Percentiles rank a stretch among this genome's conserved stretches.
phyloP scores from a whole-genome alignment of 2,113 vertebrate species.

The Fukomys damarensis region DNA sequence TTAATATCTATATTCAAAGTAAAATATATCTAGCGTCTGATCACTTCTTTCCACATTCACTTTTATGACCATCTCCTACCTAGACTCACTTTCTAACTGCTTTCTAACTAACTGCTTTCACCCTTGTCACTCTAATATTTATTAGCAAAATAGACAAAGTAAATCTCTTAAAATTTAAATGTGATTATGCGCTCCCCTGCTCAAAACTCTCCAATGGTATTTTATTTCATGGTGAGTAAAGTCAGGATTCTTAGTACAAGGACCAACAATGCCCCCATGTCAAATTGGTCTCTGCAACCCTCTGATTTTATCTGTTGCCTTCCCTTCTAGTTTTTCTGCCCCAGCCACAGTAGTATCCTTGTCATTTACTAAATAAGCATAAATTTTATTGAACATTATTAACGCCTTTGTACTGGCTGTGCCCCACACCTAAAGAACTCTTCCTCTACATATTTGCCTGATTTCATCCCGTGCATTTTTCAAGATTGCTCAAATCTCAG shows the following conservation, averaged over 20 bases:
- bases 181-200: neutral
- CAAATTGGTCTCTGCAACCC: neutral
- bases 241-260: neutral
- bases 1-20: neutral
- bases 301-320: neutral
- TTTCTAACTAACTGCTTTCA: neutral
- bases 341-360: neutral
- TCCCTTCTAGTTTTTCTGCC: neutral
- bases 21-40: neutral
- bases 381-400: neutral
- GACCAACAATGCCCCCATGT: neutral
- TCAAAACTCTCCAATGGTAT: neutral
- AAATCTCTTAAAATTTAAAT: slow-evolving; percentile 11
- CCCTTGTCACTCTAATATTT: neutral
- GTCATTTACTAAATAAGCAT: neutral
- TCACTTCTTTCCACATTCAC: neutral
- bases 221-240: slow-evolving; percentile 6
- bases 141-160: neutral
- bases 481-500: neutral
- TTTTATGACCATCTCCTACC: neutral
- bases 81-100: neutral
- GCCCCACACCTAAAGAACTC: neutral
- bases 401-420: neutral
- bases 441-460: neutral
- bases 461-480: neutral